A percentile compares a stretch with the other conserved stretches of the same genome.
These are phyloP conservation scores for Gavia stellata DNA, from an alignment of 2,113 vertebrate genomes.

Conservation along the genomic window DNA sequence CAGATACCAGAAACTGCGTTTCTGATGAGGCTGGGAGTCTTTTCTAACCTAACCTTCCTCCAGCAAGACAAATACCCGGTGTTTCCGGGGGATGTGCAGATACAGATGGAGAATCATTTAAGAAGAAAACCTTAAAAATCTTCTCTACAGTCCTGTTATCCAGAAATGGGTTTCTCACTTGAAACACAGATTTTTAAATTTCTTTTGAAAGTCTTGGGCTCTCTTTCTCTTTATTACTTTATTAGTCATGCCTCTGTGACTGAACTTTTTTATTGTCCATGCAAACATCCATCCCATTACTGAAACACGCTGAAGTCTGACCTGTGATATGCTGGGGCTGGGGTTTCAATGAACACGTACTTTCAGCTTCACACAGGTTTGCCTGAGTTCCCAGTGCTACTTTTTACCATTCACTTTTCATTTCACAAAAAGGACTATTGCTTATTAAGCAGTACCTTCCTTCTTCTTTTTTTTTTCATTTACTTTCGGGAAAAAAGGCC, in stretches of 20 bases:
- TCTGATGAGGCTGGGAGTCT: not conserved
- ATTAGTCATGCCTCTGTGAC: not conserved
- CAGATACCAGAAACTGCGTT: not conserved
- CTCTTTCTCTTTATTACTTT: not conserved
- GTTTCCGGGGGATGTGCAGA: not conserved
- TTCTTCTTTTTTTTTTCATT: too few species aligned
- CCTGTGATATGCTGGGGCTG: not conserved
- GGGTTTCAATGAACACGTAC: not conserved
- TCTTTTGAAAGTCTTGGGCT: not conserved
- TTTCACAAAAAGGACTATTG: not conserved
- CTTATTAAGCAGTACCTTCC: not conserved
- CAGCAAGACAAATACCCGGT: not conserved
- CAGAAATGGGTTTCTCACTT: not conserved
- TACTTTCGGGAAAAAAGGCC: not conserved
- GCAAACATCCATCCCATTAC: not conserved
- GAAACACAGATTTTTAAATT: not conserved
- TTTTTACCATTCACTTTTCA: not conserved
- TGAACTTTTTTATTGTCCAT: not conserved
- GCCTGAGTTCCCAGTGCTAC: not conserved
- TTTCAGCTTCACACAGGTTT: not conserved
- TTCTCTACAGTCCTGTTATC: not conserved
- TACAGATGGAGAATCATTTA: not conserved
- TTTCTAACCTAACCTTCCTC: not conserved
- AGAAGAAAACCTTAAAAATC: not conserved
- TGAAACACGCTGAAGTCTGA: not conserved